These are phyloP conservation scores for Danio kyathit DNA, from an alignment of 2,797 vertebrate genomes.

Conservation along the genomic window DNA sequence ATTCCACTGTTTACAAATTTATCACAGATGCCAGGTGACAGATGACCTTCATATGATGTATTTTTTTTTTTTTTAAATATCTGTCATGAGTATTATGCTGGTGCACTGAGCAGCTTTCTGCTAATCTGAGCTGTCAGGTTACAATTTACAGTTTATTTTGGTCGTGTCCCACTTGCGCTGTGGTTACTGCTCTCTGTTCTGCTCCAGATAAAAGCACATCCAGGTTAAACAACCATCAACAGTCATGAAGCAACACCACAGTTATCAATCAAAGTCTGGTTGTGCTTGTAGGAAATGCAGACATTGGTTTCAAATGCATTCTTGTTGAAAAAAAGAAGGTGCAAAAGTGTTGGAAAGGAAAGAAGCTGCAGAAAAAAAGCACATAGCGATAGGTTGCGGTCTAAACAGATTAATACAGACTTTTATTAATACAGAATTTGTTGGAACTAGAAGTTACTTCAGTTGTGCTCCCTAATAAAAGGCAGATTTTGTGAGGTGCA, in stretches of 20 bases:
- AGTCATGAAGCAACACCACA: conserved; percentile 16
- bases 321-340: neutral
- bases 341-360: neutral
- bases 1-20: neutral
- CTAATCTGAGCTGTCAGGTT: conserved; percentile 2
- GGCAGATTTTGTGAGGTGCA: neutral
- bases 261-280: conserved; percentile 23
- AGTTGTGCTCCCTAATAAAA: neutral
- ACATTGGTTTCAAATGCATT: conserved; percentile 26
- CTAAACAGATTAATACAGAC: conserved; percentile 22
- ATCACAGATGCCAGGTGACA: neutral
- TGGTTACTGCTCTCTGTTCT: conserved; percentile 1
- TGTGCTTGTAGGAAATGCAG: conserved; percentile 20
- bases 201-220: conserved; percentile 14
- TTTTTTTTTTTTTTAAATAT: neutral
- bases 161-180: conserved; percentile 28
- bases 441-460: neutral
- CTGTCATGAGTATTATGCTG: neutral
- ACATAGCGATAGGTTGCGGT: conserved; percentile 5
- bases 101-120: neutral
- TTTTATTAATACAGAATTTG: too few relatives aligned
- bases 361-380: neutral
- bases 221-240: neutral
- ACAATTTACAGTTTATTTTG: conserved; percentile 16
- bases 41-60: too few relatives aligned